Percentiles rank a stretch among this genome's conserved stretches.
These are phyloP conservation scores for Aldrovandia affinis DNA, from an alignment of 2,797 vertebrate species.

Conservation along the genomic window DNA sequence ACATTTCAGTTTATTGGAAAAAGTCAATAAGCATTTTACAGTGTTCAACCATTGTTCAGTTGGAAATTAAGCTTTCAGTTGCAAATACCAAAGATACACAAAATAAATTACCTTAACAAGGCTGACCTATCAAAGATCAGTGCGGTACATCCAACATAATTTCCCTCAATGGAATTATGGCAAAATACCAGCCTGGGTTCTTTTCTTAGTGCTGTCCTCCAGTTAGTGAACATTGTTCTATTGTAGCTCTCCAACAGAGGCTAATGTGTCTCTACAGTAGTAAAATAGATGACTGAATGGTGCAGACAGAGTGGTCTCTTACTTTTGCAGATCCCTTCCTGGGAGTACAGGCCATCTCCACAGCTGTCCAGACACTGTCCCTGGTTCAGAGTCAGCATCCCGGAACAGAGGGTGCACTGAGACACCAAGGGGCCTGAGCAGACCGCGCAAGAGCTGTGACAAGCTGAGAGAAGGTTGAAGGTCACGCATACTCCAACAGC, in stretches of 20 bases:
- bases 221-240: not conserved
- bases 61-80: not conserved
- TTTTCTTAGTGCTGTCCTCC: not conserved
- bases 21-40: not conserved
- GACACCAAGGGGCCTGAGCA: constrained; percentile 81
- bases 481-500: not conserved
- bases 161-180: not conserved
- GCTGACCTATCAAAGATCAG: not conserved
- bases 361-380: constrained; percentile 85
- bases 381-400: constrained; percentile 64
- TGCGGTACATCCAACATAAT: not conserved
- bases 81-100: not conserved
- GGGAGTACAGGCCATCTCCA: constrained; percentile 82
- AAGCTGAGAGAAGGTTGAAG: constrained; percentile 68
- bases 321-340: constrained; percentile 82
- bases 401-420: constrained; percentile 79
- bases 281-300: not conserved
- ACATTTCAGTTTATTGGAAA: not conserved
- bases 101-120: not conserved
- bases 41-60: not conserved
- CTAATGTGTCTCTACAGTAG: not conserved
- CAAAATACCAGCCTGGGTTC: not conserved
- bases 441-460: constrained; percentile 79
- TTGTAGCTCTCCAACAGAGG: not conserved
- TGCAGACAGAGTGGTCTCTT: constrained; percentile 43